These are phyloP conservation scores for Sympetrum striolatum DNA, from an alignment of 2,888 invertebrate species.

Conservation along the genomic window DNA sequence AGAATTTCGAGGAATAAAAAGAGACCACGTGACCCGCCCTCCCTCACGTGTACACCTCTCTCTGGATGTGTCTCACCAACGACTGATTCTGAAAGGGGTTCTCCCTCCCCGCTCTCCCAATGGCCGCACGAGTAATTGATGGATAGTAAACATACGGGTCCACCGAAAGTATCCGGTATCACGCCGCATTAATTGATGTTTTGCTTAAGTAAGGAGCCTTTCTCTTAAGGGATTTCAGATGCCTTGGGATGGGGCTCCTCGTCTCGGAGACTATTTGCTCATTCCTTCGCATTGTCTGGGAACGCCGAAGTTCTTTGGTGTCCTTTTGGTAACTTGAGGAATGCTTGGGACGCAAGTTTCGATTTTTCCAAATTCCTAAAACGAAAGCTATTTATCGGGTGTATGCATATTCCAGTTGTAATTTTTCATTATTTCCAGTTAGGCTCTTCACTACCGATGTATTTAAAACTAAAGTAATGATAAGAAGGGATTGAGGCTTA, in stretches of 20 bases:
- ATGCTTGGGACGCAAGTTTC: too few species aligned
- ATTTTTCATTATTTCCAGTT: too few species aligned
- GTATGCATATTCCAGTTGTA: too few species aligned
- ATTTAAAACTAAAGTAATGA: too few species aligned
- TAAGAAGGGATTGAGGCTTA: too few species aligned
- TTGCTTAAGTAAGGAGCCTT: neutral
- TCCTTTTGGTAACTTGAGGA: too few species aligned
- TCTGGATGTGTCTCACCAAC: neutral
- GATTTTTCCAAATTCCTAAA: too few species aligned
- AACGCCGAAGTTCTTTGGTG: too few species aligned
- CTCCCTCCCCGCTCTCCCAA: too few species aligned
- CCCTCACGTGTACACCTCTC: neutral
- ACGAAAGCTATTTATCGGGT: too few species aligned
- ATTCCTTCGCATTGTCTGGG: neutral
- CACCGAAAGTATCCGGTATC: neutral
- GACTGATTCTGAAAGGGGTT: neutral
- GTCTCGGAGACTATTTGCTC: neutral
- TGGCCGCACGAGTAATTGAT: neutral
- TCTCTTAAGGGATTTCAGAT: neutral
- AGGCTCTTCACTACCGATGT: too few species aligned
- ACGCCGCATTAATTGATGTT: neutral
- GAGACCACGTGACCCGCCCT: neutral
- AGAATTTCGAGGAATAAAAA: neutral
- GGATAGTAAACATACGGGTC: neutral
- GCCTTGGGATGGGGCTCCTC: neutral